Percentiles rank a stretch among this genome's conserved stretches.
phyloP scores from a whole-genome alignment of 2,113 vertebrate species.

The Dascyllus trimaculatus region DNA sequence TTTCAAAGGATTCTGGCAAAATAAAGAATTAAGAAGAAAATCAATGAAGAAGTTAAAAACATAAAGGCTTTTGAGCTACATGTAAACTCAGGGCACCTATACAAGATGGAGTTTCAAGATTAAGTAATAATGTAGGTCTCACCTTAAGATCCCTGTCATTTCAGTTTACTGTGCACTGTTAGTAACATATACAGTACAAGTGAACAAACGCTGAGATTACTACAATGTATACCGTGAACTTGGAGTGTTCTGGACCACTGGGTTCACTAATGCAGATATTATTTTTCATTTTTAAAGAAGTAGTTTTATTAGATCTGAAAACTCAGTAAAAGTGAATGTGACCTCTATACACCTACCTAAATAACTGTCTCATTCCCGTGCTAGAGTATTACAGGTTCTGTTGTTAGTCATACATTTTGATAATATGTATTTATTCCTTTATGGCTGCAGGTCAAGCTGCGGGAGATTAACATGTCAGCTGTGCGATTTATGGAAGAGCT shows the following conservation, averaged over 20 bases:
- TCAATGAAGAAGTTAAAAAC: neutral
- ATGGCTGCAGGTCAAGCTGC: constrained; percentile 88
- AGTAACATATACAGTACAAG: neutral
- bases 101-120: neutral
- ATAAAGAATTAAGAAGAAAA: too few species aligned
- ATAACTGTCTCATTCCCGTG: neutral
- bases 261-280: too few species aligned
- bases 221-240: neutral
- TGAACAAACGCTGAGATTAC: neutral
- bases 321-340: neutral
- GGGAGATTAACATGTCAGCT: constrained; percentile 93
- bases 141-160: neutral
- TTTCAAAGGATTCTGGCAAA: too few species aligned
- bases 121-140: neutral
- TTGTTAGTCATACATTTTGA: too few species aligned
- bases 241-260: too few species aligned
- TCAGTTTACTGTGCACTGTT: too few species aligned
- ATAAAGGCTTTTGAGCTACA: neutral
- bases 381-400: too few species aligned
- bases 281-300: too few species aligned
- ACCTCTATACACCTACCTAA: neutral
- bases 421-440: constrained; percentile 30
- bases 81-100: neutral
- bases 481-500: constrained; percentile 97
- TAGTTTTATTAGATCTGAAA: neutral